Conservation (phyloP, 2,888 invertebrate genomes). For the Entomobrya multifasciata region DNA sequence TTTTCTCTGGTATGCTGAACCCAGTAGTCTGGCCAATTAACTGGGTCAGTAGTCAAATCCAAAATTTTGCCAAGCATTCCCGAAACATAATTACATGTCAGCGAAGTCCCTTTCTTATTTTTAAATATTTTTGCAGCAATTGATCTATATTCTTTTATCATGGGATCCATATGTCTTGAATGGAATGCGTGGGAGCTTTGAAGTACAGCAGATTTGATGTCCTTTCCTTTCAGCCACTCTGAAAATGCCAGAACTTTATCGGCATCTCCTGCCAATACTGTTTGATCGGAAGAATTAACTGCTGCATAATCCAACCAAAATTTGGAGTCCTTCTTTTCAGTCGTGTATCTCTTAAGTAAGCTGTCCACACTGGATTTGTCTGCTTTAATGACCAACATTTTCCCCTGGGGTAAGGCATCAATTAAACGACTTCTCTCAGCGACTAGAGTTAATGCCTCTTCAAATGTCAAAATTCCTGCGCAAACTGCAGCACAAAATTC, state of each 20-base stretch:
- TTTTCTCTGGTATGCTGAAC: constrained; percentile 71
- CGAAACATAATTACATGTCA: constrained; percentile 63
- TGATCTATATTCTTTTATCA: constrained; percentile 56
- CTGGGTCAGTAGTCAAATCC: neutral
- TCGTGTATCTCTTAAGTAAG: constrained; percentile 11
- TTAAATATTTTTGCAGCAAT: constrained; percentile 15
- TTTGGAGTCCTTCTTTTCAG: neutral
- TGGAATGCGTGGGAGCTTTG: constrained; percentile 69
- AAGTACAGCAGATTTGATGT: constrained; percentile 65
- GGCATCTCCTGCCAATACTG: constrained; percentile 65
- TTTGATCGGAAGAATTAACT: constrained; percentile 69
- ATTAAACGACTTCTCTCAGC: constrained; percentile 71
- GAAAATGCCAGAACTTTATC: constrained; percentile 46
- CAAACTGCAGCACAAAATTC: constrained; percentile 73
- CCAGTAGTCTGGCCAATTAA: constrained; percentile 67
- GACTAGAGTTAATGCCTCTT: constrained; percentile 71
- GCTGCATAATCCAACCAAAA: constrained; percentile 70
- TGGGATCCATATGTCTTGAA: constrained; percentile 68
- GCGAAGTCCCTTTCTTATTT: neutral
- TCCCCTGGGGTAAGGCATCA: constrained; percentile 59
- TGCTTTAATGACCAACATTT: constrained; percentile 69
- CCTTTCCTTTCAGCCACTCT: constrained; percentile 33
- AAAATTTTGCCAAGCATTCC: constrained; percentile 62
- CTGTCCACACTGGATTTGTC: constrained; percentile 42
- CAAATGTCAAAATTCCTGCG: constrained; percentile 65